Conservation (phyloP, 2,888 invertebrate genomes). For the Melipona beecheii region DNA sequence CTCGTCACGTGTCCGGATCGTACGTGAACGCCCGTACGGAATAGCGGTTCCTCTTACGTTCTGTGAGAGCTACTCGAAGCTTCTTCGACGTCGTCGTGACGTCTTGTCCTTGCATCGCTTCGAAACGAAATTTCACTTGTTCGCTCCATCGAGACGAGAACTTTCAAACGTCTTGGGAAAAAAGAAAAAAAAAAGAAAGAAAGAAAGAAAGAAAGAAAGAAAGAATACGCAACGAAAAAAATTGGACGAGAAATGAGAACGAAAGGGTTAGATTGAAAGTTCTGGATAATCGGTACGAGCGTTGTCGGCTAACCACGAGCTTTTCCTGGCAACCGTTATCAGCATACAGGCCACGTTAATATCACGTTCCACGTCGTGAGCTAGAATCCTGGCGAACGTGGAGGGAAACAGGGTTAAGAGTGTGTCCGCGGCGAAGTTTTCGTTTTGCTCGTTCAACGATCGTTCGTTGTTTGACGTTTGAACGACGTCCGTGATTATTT, state of each 20-base stretch:
- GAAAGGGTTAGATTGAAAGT: constrained; percentile 41
- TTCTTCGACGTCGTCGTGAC: constrained; percentile 18
- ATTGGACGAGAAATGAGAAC: too few species aligned
- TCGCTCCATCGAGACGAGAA: not conserved
- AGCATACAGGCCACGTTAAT: constrained; percentile 42
- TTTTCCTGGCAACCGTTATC: constrained; percentile 48
- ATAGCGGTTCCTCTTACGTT: constrained; percentile 74
- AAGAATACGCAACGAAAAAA: not conserved
- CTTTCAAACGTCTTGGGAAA: not conserved
- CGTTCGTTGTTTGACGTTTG: not conserved
- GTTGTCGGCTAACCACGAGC: constrained; percentile 4
- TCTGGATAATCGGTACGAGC: constrained; percentile 38
- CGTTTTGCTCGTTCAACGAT: constrained; percentile 19
- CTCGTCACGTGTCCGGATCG: constrained; percentile 52
- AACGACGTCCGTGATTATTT: not conserved
- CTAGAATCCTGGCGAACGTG: constrained; percentile 52
- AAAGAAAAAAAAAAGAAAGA: not conserved
- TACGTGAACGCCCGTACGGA: constrained; percentile 66
- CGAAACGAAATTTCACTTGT: not conserved
- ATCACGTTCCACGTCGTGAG: constrained; percentile 56
- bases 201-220: not conserved
- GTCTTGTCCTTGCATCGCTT: not conserved
- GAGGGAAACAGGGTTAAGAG: constrained; percentile 59
- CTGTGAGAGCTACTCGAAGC: constrained; percentile 58
- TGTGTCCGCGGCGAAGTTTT: constrained; percentile 25